Base-by-base conservation (phyloP, 2,113 vertebrate genomes). In the Nicator chloris region DNA sequence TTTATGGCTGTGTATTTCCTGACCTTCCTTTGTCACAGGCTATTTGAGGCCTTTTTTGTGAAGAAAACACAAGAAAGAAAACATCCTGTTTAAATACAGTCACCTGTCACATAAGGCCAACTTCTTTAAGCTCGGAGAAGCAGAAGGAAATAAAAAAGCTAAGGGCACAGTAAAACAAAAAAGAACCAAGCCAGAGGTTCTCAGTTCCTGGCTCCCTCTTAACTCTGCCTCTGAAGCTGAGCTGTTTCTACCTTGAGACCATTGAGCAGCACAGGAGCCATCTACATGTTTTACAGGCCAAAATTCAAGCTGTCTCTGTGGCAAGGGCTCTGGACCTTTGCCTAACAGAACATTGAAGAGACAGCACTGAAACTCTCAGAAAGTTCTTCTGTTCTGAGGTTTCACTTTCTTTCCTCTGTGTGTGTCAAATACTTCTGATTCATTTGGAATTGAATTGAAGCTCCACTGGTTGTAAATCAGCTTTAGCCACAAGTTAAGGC, bases 391-490 rank as follows among this genome's bases (percentile, higher is more conserved):
- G n/a, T 77, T 51, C 19, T 35, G 60, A 59, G 40, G 35, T 28
- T 85, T 63, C 28, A 9, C 0, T 4, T 30, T 82, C 72, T 85
- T 60, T 7, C 7, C 6, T 33, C 7, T 26, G 4, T 85, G 20
- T 76, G 30, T 64, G 37, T 66, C 50, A 47, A 49, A 33, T 42
- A 13, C 11, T 77, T 77, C 37, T 26, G 10, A 27, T 92, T 95
- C 44, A 81, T 88, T 79, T 93, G 53, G 40, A 95, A 84, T 60
- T 61, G 86, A 93, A 88, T 44, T 79, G 66, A 95, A 94, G 72
- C 65, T 95, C 80, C 88, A 53, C 69, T 81, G 60, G 44, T 82
- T 90, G 80, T 86, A 93, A 95, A 94, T 88, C 90, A 75, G 31
- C 76, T 92, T 92, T 68, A 90, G 51, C 64, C 68, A 86, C 69